These are phyloP conservation scores for Apostichopus parvimensis DNA, from an alignment of 35 echinoderm and acorn worm species.

Conservation along the genomic window DNA sequence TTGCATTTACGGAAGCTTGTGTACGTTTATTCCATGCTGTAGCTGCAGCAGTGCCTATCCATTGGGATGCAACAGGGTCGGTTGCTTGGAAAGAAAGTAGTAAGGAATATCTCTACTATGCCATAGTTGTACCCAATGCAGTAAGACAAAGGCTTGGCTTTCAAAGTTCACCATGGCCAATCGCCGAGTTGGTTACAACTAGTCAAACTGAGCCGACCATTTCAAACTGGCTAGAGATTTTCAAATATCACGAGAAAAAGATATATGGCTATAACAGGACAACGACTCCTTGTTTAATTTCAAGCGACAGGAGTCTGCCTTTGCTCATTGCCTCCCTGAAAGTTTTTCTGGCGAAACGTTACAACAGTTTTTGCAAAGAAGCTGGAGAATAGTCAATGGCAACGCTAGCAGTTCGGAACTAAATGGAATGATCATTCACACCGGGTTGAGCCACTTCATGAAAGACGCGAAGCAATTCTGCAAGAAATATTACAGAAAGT, in stretches of 20 bases:
- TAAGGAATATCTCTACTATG: background rate
- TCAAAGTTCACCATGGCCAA: background rate
- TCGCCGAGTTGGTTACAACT: background rate
- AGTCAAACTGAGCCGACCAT: background rate
- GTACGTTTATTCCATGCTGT: background rate
- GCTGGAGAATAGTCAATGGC: constrained; percentile 11
- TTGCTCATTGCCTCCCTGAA: background rate
- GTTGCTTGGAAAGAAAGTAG: background rate
- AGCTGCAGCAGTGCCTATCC: background rate
- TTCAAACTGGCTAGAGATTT: background rate
- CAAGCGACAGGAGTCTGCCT: constrained; percentile 4
- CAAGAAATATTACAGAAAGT: constrained; percentile 1
- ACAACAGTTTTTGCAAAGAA: background rate
- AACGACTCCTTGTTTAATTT: background rate
- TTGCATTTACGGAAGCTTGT: background rate
- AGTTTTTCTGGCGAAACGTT: constrained; percentile 27
- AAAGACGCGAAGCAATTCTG: constrained; percentile 25
- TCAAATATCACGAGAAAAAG: background rate
- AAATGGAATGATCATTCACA: constrained; percentile 40
- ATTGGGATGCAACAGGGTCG: background rate
- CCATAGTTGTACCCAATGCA: constrained; percentile 1
- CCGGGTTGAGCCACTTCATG: constrained; percentile 40
- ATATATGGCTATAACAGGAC: background rate
- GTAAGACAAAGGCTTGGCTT: background rate
- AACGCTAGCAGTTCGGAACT: background rate